Evolutionary conservation across 2,113 vertebrate species (phyloP), one percentile per base, ranked within the genome.

Genomic region (Origma solitaria): DNA sequence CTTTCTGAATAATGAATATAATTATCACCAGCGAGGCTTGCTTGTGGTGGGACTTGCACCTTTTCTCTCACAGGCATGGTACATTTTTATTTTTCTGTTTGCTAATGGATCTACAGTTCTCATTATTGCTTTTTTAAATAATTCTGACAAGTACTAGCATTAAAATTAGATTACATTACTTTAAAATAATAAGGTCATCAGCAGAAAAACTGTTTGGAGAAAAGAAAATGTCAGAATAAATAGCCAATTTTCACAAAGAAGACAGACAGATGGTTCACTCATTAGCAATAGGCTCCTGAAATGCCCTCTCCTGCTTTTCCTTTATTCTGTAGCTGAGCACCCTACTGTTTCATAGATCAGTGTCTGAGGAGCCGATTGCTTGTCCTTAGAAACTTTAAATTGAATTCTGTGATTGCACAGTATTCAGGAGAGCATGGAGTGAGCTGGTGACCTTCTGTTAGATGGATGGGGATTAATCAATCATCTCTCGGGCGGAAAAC

Each of bases 201-300:
- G 20, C n/a, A 75, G 56, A 93, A 88, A 81, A 96, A 62, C 54
- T 68, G 40, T 79, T 87, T 72, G 35, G 64, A 68, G 72, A 86
- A 73, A 94, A 88, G 51, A 64, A 90, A 84, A 81, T 76, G 53
- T 83, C 76, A 88, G 80, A 90, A 86, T 81, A 96, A 90, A 84
- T 68, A 88, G 56, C 60, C 45, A 75, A 4, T 97, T 95, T 96
- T 92, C 92, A 60, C 53, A 38, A 62, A 86, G 82, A 47, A 47
- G 86, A 83, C 60, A 91, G 87, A 82, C 92, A 97, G 95, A 95
- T 97, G 96, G 92, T 94, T 91, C 1, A 4, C 73, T 95, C 83
- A 78, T 94, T 97, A 97, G 61, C 79, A 71, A 9, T 38, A 75
- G 85, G 38, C 31, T 83, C 56, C 71, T 90, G 68, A 92, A 94